A percentile compares a stretch with the other conserved stretches of the same genome.
phyloP scores from a whole-genome alignment of 2,797 vertebrate species.

The Muraenolepis orangiensis region DNA sequence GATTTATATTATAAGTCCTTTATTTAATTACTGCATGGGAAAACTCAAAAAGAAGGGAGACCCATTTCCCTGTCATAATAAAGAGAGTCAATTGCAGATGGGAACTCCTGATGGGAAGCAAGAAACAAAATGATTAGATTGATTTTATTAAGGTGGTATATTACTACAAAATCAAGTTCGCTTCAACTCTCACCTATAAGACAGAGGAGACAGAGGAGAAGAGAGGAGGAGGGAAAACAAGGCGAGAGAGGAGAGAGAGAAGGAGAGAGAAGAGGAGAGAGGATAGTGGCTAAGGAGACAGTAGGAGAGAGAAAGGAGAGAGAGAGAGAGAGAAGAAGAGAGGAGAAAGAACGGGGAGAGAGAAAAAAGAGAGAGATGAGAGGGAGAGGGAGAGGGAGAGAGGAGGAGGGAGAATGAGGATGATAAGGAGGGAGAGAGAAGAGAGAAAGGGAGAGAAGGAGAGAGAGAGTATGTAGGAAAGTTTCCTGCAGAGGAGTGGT shows the following conservation, averaged over 20 bases:
- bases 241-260: not conserved
- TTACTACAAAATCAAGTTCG: too few relatives aligned
- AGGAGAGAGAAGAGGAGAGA: not conserved
- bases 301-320: too few relatives aligned
- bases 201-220: too few relatives aligned
- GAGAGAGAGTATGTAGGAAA: slow-evolving; percentile 18
- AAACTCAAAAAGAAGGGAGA: not conserved
- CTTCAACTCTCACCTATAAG: too few relatives aligned
- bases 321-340: slow-evolving; percentile 18
- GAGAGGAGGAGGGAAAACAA: too few relatives aligned
- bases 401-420: not conserved
- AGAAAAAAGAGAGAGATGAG: not conserved
- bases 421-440: too few relatives aligned
- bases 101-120: too few relatives aligned
- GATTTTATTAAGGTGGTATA: too few relatives aligned
- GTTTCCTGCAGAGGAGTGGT: not conserved
- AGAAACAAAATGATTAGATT: too few relatives aligned
- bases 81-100: not conserved
- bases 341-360: too few relatives aligned
- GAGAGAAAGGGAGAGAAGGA: slow-evolving; percentile 10
- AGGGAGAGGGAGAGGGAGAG: not conserved
- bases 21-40: not conserved
- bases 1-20: not conserved
- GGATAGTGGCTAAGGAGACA: not conserved
- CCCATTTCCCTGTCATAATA: not conserved